Evolutionary conservation across 1,140 invertebrate species (phyloP).

Genomic region (Ips nitidus): DNA sequence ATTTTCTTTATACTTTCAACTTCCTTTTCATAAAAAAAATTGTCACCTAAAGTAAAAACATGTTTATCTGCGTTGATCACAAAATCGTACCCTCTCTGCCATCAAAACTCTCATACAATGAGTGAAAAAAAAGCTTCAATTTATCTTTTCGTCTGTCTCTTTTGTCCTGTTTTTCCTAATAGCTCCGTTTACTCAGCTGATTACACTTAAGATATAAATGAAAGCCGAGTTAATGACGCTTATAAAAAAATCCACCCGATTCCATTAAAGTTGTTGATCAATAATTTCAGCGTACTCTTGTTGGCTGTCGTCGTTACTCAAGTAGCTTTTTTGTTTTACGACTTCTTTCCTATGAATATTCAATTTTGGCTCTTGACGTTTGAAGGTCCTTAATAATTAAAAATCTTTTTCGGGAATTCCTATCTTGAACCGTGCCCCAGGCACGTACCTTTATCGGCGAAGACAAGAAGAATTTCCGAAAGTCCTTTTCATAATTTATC

Average conservation of each 20-base stretch:
- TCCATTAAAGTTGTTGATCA: constrained; percentile 14
- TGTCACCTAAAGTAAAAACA: not conserved
- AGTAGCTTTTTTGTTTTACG: constrained; percentile 7
- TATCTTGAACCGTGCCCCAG: not conserved
- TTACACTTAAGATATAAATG: constrained; percentile 8
- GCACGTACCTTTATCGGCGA: constrained; percentile 11
- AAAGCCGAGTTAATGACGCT: constrained; percentile 6
- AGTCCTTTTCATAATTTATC: constrained; percentile 15
- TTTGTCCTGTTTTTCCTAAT: constrained; percentile 1
- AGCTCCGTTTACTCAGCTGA: constrained; percentile 11
- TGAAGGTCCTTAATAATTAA: constrained; percentile 22
- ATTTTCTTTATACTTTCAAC: no score
- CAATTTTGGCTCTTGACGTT: constrained; percentile 21
- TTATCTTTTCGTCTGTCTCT: constrained; percentile 13
- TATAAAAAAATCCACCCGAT: not conserved
- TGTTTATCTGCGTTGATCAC: constrained; percentile 7
- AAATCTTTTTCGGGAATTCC: constrained; percentile 18
- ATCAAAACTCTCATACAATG: constrained; percentile 1
- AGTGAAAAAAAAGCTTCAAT: constrained; percentile 4
- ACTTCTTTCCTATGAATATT: constrained; percentile 22
- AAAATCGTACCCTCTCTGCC: not conserved
- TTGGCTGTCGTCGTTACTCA: constrained; percentile 4
- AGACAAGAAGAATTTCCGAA: constrained; percentile 5
- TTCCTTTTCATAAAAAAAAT: no score
- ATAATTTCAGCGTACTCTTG: constrained; percentile 2